A percentile compares a stretch with the other conserved stretches of the same genome.
These are phyloP conservation scores for Oscheius sp. DNA, from an alignment of 2,888 invertebrate genomes.

Conservation along the genomic window DNA sequence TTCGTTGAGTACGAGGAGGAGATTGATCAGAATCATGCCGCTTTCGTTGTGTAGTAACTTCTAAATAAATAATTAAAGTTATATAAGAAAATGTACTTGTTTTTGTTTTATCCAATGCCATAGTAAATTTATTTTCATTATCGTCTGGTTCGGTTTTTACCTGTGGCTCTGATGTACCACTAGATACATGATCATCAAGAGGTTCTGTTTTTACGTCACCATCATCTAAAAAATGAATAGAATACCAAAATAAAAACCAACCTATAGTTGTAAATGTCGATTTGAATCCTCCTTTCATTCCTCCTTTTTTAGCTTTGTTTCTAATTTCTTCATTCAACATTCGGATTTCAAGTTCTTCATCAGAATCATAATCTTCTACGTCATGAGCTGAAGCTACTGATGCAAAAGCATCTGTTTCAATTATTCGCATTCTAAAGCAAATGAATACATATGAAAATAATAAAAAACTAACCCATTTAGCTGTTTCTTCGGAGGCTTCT, in stretches of 20 bases:
- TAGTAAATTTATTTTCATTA: conserved; percentile 4
- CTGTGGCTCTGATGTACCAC: not conserved
- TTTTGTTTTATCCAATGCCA: not conserved
- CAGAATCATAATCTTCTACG: conserved; percentile 35
- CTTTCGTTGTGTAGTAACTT: not conserved
- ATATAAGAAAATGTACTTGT: not conserved
- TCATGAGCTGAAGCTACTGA: conserved; percentile 40
- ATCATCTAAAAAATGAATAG: not conserved
- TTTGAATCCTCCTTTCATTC: conserved; percentile 18
- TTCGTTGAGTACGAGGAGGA: conserved; percentile 17
- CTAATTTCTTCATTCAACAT: conserved; percentile 40
- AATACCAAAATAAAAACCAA: not conserved
- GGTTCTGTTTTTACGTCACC: not conserved
- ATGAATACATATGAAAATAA: not conserved
- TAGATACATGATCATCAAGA: not conserved
- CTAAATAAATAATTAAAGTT: not conserved
- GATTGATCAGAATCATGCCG: conserved; percentile 21
- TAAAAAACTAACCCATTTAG: not conserved
- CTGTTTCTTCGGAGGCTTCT: conserved; percentile 15
- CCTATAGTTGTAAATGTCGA: conserved; percentile 10
- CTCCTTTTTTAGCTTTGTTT: conserved; percentile 24
- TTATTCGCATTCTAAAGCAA: conserved; percentile 46
- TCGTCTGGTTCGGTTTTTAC: not conserved
- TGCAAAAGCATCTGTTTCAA: conserved; percentile 58
- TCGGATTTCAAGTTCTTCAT: conserved; percentile 47